Evolutionary conservation across 2,888 invertebrate genomes (phyloP).

Genomic region (Polydesmus complanatus): DNA sequence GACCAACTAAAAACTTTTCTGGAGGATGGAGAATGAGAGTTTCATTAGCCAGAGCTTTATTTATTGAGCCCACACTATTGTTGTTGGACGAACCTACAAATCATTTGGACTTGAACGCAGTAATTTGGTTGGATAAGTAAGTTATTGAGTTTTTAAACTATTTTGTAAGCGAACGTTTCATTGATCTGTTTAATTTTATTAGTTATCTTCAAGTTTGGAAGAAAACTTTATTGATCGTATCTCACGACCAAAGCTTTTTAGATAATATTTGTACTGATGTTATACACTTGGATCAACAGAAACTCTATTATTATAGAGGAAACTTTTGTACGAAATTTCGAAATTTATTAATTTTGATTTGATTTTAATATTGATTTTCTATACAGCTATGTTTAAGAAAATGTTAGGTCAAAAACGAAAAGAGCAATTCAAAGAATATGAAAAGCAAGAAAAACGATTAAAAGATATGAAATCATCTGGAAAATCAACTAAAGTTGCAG

Average conservation of each 20-base stretch:
- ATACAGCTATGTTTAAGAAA: constrained; percentile 77
- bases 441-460: constrained; percentile 93
- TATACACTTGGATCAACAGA: constrained; percentile 88
- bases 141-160: too few species aligned
- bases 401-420: constrained; percentile 93
- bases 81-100: constrained; percentile 98
- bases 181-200: constrained; percentile 15
- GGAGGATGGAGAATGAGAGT: constrained; percentile 99
- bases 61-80: constrained; percentile 91
- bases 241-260: constrained; percentile 98
- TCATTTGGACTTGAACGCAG: constrained; percentile 96
- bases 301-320: constrained; percentile 91
- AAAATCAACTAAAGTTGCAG: constrained; percentile 85
- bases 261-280: constrained; percentile 99
- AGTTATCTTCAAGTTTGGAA: constrained; percentile 97
- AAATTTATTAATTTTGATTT: neutral
- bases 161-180: constrained; percentile 8
- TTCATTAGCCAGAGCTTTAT: constrained; percentile 85
- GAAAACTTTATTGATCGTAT: constrained; percentile 93
- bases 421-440: constrained; percentile 91
- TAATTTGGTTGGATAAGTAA: constrained; percentile 98
- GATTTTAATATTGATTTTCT: neutral
- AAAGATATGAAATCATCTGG: constrained; percentile 90
- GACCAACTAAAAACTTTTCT: constrained; percentile 54
- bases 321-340: constrained; percentile 51